Conservation (phyloP, 1,140 invertebrate genomes). For the Augochlora pura region DNA sequence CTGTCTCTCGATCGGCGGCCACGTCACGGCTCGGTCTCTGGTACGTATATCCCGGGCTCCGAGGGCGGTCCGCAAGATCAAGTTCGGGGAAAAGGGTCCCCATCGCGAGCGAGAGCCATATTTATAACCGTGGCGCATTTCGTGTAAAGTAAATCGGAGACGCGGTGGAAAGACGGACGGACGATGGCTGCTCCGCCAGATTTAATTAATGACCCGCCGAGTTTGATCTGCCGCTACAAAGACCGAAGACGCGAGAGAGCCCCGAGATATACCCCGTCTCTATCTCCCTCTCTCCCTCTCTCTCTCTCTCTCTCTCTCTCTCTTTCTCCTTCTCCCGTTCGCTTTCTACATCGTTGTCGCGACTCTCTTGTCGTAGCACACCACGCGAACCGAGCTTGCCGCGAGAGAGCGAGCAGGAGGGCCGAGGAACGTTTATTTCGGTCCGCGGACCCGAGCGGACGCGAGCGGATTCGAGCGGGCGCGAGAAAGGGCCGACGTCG, state of each 20-base stretch:
- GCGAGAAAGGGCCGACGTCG: slow-evolving; percentile 36
- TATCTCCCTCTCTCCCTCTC: slow-evolving; percentile 27
- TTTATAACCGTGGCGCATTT: slow-evolving; percentile 66
- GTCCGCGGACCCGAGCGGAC: slow-evolving; percentile 28
- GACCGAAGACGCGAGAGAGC: slow-evolving; percentile 48
- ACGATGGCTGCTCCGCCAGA: slow-evolving; percentile 69
- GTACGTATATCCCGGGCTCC: slow-evolving; percentile 38
- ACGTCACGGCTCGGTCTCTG: neutral
- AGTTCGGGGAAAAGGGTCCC: slow-evolving; percentile 66
- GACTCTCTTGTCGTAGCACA: neutral
- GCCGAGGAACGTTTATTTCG: slow-evolving; percentile 54
- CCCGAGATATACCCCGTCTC: slow-evolving; percentile 25
- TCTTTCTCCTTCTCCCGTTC: too few relatives aligned
- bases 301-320: neutral
- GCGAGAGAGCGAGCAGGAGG: slow-evolving; percentile 8
- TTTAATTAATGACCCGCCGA: slow-evolving; percentile 78
- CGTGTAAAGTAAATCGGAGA: slow-evolving; percentile 68
- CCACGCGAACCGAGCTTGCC: neutral
- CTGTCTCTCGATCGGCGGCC: slow-evolving; percentile 19
- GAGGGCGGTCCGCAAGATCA: slow-evolving; percentile 62
- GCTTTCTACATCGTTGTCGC: neutral
- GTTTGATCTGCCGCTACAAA: slow-evolving; percentile 76
- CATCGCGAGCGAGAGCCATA: slow-evolving; percentile 57
- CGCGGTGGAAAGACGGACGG: slow-evolving; percentile 61
- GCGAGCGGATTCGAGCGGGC: neutral